Percentiles rank a stretch among this genome's conserved stretches.
Conservation (phyloP, 2,888 invertebrate genomes). For the Hartigia nigra region DNA sequence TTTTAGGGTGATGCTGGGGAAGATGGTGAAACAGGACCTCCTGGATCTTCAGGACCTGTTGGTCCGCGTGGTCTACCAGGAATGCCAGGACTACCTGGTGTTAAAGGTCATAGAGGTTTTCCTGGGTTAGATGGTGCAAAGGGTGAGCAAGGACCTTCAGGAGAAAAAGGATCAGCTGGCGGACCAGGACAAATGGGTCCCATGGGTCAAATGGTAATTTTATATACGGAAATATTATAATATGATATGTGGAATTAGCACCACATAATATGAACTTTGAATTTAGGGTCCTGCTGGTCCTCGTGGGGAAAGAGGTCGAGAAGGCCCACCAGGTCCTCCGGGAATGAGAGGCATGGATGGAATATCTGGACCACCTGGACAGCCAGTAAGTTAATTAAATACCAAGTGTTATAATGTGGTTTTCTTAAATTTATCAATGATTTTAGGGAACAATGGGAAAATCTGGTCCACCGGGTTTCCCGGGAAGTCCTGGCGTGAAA, state of each 20-base stretch:
- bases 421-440: conserved; percentile 12
- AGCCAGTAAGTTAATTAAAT: conserved; percentile 69
- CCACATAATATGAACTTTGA: background rate
- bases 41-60: conserved; percentile 77
- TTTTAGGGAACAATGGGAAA: conserved; percentile 82
- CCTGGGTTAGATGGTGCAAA: conserved; percentile 84
- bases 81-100: conserved; percentile 82
- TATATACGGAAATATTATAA: background rate
- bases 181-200: conserved; percentile 77
- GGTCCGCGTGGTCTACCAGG: conserved; percentile 81
- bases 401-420: background rate
- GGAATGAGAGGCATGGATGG: conserved; percentile 86
- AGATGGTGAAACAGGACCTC: conserved; percentile 83
- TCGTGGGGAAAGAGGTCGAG: conserved; percentile 86
- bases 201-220: conserved; percentile 74
- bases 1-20: conserved; percentile 79
- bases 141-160: conserved; percentile 80
- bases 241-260: background rate
- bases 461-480: conserved; percentile 86
- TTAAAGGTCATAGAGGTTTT: conserved; percentile 86
- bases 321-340: conserved; percentile 82
- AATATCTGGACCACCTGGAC: conserved; percentile 80
- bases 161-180: conserved; percentile 82
- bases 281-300: conserved; percentile 80
- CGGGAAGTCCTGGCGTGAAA: conserved; percentile 83